These are phyloP conservation scores for Scyliorhinus canicula DNA, from an alignment of 2,797 vertebrate species.

Conservation along the genomic window DNA sequence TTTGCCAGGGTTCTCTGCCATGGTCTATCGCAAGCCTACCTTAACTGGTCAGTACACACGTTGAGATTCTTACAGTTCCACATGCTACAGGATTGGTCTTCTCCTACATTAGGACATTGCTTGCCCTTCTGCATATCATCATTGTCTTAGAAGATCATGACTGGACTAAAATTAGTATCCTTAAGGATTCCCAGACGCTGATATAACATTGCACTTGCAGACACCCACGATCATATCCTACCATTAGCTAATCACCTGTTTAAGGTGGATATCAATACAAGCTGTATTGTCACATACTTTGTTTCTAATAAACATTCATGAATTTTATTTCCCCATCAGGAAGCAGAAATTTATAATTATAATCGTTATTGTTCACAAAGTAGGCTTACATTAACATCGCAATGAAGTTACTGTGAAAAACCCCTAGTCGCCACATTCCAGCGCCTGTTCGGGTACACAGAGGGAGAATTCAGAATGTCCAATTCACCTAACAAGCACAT, in stretches of 20 bases:
- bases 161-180: neutral
- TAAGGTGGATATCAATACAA: neutral
- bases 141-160: neutral
- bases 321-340: neutral
- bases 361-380: no score
- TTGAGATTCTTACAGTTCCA: no score
- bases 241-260: neutral
- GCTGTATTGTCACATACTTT: neutral
- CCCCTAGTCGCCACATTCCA: no score
- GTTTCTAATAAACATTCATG: neutral
- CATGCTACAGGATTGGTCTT: neutral
- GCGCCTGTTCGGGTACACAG: no score
- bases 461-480: no score
- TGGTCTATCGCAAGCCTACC: no score
- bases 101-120: neutral
- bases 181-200: neutral
- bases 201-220: neutral
- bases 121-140: neutral
- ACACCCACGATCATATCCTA: neutral
- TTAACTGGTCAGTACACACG: no score
- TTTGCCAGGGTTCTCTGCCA: no score
- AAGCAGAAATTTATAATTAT: neutral
- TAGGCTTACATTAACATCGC: no score
- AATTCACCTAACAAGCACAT: no score
- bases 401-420: no score